These are phyloP conservation scores for Eulemur macaco DNA, from an alignment of 2,113 vertebrate genomes.

Conservation along the genomic window DNA sequence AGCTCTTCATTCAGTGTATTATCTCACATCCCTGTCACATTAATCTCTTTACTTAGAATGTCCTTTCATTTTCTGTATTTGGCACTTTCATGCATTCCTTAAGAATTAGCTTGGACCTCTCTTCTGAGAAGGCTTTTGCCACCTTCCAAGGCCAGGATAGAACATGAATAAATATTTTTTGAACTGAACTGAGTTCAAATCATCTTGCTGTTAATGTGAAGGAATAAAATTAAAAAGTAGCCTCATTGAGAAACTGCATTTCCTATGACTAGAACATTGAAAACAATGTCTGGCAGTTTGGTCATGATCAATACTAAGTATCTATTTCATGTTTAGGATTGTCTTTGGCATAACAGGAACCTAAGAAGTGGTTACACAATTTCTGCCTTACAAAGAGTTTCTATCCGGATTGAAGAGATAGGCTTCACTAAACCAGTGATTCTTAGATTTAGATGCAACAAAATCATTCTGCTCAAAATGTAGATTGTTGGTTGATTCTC, in stretches of 20 bases:
- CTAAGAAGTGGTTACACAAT: not conserved
- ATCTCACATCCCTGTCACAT: not conserved
- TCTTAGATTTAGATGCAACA: conserved; percentile 44
- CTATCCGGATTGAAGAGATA: not conserved
- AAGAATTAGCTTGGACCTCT: not conserved
- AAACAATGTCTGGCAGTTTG: not conserved
- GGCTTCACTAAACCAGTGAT: not conserved
- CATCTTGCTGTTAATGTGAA: not conserved
- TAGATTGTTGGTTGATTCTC: conserved; percentile 29
- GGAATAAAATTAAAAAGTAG: not conserved
- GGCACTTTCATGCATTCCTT: not conserved
- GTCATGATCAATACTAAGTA: not conserved
- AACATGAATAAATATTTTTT: not conserved
- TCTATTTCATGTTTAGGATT: not conserved
- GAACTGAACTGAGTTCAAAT: not conserved
- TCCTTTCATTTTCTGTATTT: not conserved
- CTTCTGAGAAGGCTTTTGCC: not conserved
- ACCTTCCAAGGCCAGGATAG: not conserved
- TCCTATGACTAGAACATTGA: not conserved
- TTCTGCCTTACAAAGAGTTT: not conserved
- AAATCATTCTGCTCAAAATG: conserved; percentile 41
- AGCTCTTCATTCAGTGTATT: not conserved
- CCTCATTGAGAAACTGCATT: not conserved
- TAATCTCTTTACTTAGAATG: not conserved
- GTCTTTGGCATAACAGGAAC: not conserved